phyloP scores from a whole-genome alignment of 2,113 vertebrate species.

The Fulica atra region DNA sequence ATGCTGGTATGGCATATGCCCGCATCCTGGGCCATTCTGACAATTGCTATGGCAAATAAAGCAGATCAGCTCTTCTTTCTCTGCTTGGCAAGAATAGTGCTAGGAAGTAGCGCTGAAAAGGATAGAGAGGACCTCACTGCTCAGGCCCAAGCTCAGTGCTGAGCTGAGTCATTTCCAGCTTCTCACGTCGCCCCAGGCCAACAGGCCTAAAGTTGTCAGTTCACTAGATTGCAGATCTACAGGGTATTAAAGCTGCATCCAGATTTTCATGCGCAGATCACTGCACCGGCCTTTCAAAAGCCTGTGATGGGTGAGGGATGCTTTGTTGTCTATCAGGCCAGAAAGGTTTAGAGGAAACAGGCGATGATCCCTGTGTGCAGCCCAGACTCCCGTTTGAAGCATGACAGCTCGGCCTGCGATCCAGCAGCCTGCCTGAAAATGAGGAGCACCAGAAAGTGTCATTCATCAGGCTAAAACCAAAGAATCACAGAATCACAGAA shows the following conservation, averaged over 20 bases:
- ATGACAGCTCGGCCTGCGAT: not conserved
- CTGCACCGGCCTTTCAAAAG: not conserved
- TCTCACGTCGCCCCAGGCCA: not conserved
- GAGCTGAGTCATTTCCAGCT: not conserved
- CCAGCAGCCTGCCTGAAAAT: not conserved
- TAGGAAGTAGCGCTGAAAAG: not conserved
- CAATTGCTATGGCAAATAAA: not conserved
- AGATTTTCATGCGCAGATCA: not conserved
- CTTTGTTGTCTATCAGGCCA: not conserved
- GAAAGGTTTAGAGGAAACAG: not conserved
- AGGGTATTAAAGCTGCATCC: not conserved
- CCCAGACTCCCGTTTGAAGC: not conserved
- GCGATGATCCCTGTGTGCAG: fast-evolving
- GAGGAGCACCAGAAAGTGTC: not conserved
- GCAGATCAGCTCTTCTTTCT: not conserved
- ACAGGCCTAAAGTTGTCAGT: not conserved
- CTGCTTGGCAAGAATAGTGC: not conserved
- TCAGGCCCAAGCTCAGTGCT: not conserved
- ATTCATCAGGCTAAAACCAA: not conserved
- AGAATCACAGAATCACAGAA: not conserved
- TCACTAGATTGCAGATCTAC: not conserved
- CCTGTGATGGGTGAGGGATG: not conserved
- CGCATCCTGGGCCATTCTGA: not conserved
- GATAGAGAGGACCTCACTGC: not conserved
- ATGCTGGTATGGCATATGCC: not conserved